Base-by-base conservation (phyloP, 2,888 invertebrate genomes). In the Latheticus oryzae region DNA sequence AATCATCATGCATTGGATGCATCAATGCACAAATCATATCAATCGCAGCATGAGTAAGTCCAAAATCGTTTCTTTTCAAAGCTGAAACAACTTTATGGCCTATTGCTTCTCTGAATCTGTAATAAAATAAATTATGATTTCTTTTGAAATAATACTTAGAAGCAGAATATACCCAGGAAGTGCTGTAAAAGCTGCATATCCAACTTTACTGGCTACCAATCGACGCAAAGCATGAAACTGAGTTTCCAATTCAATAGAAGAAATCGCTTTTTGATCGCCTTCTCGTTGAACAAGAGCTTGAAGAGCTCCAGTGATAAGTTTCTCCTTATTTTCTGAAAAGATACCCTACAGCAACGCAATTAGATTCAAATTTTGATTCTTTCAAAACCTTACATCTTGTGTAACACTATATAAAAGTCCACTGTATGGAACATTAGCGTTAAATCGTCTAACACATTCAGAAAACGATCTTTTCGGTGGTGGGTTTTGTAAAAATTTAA, bases 281-380 rank as follows among this genome's bases (percentile, higher is more conserved):
- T 83, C 91, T 79, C 88, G 89, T 61, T 85, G 87, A 1, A 94
- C 86, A 17, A 99, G 82, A 0, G 95, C 87, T 68, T 88, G 89
- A 63, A 99, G 78, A n/a, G 97, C 95, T 19, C 89, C 90, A 21
- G 91, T 88, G 66, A 99, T 98, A 64, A 97, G 80, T 79, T 96
- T 96, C 79, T 98, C 98, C 77, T 99, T 99, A 80, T 97, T 99
- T 81, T 98, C 95, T 4, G 96, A 91, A 83, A 97, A 98, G 63
- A 98, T 84, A 60, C 96, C 93, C 96, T 97, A 81, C 21, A n/a
- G n/a, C n/a, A 82, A 81, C 76, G 16, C 24, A 26, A 1, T 15
- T 21, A 9, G 21, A 1, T 30, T 16, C 5, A 32, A 12, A 8
- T 42, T 8, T 16, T 45, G 4, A 3, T 17, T 8, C 32, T 47